Percentiles rank a stretch among this genome's conserved stretches.
Conservation (phyloP, 2,113 vertebrate species). For the Tyrannus savana region DNA sequence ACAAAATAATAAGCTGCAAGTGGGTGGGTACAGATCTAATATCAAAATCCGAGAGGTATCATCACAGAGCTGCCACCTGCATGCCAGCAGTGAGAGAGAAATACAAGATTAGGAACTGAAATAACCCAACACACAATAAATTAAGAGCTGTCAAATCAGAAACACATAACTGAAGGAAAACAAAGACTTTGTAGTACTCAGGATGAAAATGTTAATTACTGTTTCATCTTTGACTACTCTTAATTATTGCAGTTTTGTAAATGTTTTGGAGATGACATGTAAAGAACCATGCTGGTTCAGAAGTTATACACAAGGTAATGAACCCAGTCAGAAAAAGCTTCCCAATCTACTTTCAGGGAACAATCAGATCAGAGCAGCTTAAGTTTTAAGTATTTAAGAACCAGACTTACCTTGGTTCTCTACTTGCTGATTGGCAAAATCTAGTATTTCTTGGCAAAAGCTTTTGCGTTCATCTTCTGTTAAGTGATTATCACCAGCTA, state of each 20-base stretch:
- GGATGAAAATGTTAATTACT: background rate
- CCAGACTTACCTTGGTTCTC: conserved; percentile 75
- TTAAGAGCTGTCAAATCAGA: background rate
- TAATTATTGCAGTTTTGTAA: background rate
- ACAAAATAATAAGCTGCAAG: background rate
- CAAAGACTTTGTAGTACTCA: background rate
- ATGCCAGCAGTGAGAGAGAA: background rate
- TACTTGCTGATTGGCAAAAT: conserved; percentile 75
- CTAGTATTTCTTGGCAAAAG: conserved; percentile 94
- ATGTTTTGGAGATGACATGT: background rate
- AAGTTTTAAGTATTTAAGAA: background rate
- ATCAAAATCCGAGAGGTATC: background rate
- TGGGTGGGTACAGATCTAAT: background rate
- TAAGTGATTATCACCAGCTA: conserved; percentile 88
- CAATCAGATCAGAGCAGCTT: background rate
- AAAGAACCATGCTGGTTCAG: background rate
- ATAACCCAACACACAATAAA: background rate
- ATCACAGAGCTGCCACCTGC: background rate
- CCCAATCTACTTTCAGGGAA: background rate
- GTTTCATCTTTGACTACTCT: background rate
- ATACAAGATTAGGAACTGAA: background rate
- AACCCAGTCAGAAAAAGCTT: background rate
- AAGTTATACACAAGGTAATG: background rate
- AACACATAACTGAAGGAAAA: background rate
- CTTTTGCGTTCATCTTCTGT: conserved; percentile 82